phyloP scores from a whole-genome alignment of 2,797 vertebrate genomes.

The Chelonia mydas region DNA sequence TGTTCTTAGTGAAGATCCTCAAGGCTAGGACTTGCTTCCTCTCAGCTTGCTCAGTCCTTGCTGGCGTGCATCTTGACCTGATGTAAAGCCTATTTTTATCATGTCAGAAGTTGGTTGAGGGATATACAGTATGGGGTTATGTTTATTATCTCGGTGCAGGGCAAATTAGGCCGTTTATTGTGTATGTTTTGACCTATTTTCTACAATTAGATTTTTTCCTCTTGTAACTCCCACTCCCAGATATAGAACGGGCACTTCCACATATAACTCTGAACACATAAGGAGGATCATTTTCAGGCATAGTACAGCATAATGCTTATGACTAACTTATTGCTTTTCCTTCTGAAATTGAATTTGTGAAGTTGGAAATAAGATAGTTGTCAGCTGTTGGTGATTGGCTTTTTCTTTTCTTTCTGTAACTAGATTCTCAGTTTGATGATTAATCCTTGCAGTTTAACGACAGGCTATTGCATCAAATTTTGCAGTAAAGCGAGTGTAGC shows the following conservation, averaged over 20 bases:
- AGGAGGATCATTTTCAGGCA: neutral
- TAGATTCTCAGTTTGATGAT: neutral
- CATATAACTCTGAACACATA: neutral
- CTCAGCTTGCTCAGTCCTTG: rapidly evolving
- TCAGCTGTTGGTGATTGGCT: neutral
- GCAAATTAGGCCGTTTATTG: neutral
- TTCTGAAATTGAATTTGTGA: neutral
- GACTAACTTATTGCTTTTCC: neutral
- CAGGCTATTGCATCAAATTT: neutral
- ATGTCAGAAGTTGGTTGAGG: neutral
- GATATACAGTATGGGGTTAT: neutral
- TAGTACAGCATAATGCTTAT: neutral
- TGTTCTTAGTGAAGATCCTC: neutral
- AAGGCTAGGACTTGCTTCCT: neutral
- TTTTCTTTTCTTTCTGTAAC: neutral
- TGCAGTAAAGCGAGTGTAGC: neutral
- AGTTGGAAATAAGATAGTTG: neutral
- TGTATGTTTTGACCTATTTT: neutral
- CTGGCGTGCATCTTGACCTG: neutral
- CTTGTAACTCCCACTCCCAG: neutral
- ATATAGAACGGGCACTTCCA: neutral
- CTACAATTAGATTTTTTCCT: neutral
- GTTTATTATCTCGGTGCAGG: neutral
- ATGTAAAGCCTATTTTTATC: neutral
- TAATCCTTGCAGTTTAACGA: neutral